These are phyloP conservation scores for Pemphredon lugubris DNA, from an alignment of 2,888 invertebrate genomes.

Conservation along the genomic window DNA sequence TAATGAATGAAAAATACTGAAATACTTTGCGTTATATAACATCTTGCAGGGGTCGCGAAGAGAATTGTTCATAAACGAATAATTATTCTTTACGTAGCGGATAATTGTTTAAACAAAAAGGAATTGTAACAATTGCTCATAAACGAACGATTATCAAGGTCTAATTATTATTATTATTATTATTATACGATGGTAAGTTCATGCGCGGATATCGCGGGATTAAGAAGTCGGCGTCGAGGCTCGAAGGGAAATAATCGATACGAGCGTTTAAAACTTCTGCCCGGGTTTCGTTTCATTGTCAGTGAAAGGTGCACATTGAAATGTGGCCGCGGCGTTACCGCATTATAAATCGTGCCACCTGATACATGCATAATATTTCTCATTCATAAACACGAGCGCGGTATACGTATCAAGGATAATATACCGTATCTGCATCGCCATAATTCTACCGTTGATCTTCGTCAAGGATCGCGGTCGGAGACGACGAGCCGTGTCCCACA, in stretches of 20 bases:
- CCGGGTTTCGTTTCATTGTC: slow-evolving; percentile 22
- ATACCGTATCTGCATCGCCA: slow-evolving; percentile 12
- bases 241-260: not conserved
- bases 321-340: slow-evolving; percentile 9
- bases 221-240: not conserved
- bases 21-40: no score
- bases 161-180: no score
- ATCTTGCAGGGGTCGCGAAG: no score
- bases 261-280: no score
- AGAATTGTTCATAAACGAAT: no score
- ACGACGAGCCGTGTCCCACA: slow-evolving; percentile 20
- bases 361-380: slow-evolving; percentile 31
- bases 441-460: slow-evolving; percentile 24
- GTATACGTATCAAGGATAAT: slow-evolving; percentile 3
- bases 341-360: slow-evolving; percentile 18
- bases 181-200: no score
- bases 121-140: no score
- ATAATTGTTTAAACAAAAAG: no score
- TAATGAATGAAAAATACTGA: no score
- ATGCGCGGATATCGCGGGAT: no score
- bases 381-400: slow-evolving; percentile 35
- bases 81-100: no score
- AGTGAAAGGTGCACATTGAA: slow-evolving; percentile 26
- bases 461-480: slow-evolving; percentile 1
- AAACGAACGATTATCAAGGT: no score